Conservation (phyloP, 2,888 invertebrate genomes). For the Sylvicola cinctus region DNA sequence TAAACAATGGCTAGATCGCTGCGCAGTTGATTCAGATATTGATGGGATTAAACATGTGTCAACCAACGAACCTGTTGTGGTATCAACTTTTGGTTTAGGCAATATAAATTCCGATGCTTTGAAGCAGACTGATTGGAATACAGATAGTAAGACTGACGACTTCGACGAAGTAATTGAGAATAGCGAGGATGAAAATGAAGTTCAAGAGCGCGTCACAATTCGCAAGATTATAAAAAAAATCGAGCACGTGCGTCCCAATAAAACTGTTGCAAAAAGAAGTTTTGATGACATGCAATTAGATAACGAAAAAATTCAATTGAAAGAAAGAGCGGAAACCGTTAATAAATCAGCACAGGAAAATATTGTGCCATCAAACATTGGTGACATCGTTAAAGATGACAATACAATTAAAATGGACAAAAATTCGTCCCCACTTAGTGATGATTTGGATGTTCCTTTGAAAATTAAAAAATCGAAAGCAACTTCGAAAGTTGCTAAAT, state of each 20-base stretch:
- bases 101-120: slow-evolving; percentile 21
- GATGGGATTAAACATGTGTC: not conserved
- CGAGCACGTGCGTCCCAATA: no score
- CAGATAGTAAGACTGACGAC: slow-evolving; percentile 21
- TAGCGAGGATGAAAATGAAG: slow-evolving; percentile 40
- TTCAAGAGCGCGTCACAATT: slow-evolving; percentile 21
- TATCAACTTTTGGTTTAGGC: slow-evolving; percentile 18
- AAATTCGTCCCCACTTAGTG: slow-evolving; percentile 7
- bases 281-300: slow-evolving; percentile 9
- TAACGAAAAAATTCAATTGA: slow-evolving; percentile 2
- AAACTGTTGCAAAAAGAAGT: slow-evolving; percentile 1
- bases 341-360: not conserved
- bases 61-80: not conserved
- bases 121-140: not conserved
- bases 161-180: slow-evolving; percentile 48
- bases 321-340: not conserved
- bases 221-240: slow-evolving; percentile 36
- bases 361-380: slow-evolving; percentile 7
- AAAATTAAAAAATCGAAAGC: no score
- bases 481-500: no score
- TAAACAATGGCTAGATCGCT: slow-evolving; percentile 24
- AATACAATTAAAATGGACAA: slow-evolving; percentile 6
- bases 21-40: not conserved
- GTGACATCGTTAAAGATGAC: slow-evolving; percentile 7
- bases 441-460: slow-evolving; percentile 8